phyloP scores from a whole-genome alignment of 2,113 vertebrate species.

The Ardeotis arabs region DNA sequence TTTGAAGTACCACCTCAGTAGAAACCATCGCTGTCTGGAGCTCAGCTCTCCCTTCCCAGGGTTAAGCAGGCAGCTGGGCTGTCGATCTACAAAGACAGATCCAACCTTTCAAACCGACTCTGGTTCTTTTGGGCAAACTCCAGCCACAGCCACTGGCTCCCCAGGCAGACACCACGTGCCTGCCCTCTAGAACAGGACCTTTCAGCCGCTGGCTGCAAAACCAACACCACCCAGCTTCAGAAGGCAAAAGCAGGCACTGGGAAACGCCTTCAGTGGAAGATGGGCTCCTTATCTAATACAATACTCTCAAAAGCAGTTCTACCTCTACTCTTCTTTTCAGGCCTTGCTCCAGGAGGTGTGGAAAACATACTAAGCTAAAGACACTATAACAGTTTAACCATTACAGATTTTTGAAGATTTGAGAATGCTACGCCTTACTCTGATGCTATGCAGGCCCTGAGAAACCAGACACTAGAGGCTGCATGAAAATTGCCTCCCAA shows the following conservation, averaged over 20 bases:
- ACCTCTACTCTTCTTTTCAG: background rate
- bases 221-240: background rate
- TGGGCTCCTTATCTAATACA: background rate
- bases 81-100: background rate
- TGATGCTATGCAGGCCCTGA: background rate
- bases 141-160: background rate
- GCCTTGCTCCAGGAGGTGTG: background rate
- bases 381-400: background rate
- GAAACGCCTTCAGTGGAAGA: background rate
- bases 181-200: background rate
- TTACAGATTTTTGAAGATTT: background rate
- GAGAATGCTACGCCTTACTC: background rate
- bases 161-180: background rate
- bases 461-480: background rate
- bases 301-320: background rate
- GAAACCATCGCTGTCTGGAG: background rate
- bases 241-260: background rate
- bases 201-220: background rate
- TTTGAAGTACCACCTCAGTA: background rate
- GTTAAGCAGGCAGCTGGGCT: background rate
- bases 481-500: background rate
- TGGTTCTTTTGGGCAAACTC: background rate
- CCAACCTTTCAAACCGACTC: background rate
- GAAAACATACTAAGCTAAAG: background rate
- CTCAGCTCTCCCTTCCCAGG: background rate